Conservation (phyloP, 53 echinoderm and acorn worm genomes). For the Temnopleurus reevesii region DNA sequence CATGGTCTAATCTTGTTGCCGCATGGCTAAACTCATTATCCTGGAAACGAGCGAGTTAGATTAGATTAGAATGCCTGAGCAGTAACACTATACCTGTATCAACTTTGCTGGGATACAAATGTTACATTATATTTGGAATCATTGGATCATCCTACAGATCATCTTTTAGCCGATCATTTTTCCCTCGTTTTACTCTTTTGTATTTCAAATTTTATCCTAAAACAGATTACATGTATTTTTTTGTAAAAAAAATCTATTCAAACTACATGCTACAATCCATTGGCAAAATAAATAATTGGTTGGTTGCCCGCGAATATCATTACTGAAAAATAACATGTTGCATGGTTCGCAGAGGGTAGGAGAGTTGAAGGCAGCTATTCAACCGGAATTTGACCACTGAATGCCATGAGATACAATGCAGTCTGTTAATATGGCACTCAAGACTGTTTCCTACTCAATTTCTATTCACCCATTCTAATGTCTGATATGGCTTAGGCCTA, state of each 20-base stretch:
- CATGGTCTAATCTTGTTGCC: not conserved
- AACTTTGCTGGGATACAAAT: not conserved
- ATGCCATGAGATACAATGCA: too few species aligned
- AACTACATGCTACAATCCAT: not conserved
- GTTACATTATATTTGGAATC: not conserved
- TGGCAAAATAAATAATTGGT: too few species aligned
- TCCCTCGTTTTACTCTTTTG: not conserved
- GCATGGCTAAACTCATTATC: slow-evolving; percentile 1
- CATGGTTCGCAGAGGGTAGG: too few species aligned
- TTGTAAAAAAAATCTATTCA: not conserved
- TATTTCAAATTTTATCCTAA: too few species aligned
- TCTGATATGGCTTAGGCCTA: too few species aligned
- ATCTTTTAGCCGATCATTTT: not conserved
- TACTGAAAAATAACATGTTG: too few species aligned
- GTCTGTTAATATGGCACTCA: too few species aligned
- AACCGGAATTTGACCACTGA: too few species aligned
- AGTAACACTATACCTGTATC: not conserved
- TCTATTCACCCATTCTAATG: too few species aligned
- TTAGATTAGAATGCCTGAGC: not conserved
- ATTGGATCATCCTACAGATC: not conserved
- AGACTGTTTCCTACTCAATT: too few species aligned
- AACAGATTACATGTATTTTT: not conserved
- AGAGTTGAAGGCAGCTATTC: too few species aligned
- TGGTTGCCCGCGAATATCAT: too few species aligned
- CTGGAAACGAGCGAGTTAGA: not conserved